Percentiles rank a stretch among this genome's conserved stretches.
phyloP scores from a whole-genome alignment of 2,797 vertebrate genomes.

The Catamblyrhynchus diadema region DNA sequence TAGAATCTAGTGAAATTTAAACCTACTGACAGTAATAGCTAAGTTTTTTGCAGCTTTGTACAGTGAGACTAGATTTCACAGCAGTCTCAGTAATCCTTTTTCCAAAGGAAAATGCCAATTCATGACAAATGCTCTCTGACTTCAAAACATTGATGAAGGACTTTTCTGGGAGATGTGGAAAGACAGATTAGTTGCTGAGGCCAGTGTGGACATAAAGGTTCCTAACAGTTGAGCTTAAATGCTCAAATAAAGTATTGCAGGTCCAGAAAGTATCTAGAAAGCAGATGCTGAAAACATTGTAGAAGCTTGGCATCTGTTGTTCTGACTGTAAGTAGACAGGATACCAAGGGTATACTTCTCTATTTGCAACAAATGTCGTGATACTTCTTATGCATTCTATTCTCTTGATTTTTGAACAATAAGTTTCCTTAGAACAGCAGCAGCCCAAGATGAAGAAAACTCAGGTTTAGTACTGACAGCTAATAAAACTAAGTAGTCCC shows the following conservation, averaged over 20 bases:
- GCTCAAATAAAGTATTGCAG: background rate
- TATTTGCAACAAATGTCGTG: background rate
- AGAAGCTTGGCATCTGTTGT: background rate
- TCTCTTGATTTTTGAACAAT: background rate
- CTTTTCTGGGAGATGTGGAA: conserved; percentile 28
- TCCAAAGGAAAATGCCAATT: conserved; percentile 55
- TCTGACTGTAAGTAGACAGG: background rate
- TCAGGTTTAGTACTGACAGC: background rate
- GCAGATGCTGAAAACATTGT: background rate
- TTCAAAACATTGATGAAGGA: conserved; percentile 47
- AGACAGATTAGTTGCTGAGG: conserved; percentile 36
- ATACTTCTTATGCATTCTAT: background rate
- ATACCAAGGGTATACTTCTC: background rate
- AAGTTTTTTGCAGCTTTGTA: conserved; percentile 41
- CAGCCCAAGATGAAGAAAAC: background rate
- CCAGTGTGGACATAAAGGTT: conserved; percentile 22
- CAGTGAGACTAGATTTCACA: conserved; percentile 44
- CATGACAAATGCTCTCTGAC: conserved; percentile 48
- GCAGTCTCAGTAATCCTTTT: conserved; percentile 57
- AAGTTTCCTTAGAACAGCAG: background rate
- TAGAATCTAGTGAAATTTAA: conserved; percentile 42
- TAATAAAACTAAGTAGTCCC: background rate
- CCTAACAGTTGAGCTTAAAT: conserved; percentile 22
- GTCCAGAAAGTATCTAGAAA: background rate
- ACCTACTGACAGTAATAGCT: conserved; percentile 35